phyloP scores from a whole-genome alignment of 2,888 invertebrate species.

The Mesorhabditis sp. region DNA sequence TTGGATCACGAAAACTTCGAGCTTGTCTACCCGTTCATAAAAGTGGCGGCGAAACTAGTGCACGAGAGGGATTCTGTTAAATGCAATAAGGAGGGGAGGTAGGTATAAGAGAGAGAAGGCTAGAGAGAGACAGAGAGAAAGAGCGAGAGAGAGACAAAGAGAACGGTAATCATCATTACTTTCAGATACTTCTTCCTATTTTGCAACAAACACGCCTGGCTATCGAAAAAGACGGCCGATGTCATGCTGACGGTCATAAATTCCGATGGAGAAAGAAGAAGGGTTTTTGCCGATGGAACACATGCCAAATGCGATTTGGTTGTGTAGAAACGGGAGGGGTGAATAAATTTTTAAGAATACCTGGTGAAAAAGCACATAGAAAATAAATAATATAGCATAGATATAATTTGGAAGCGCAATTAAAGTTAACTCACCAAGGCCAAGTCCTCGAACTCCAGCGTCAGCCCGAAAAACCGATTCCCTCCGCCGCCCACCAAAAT shows the following conservation, averaged over 20 bases:
- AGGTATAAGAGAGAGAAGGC: not conserved
- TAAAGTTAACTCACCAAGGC: conserved; percentile 16
- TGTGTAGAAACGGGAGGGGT: conserved; percentile 1
- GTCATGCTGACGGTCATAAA: conserved; percentile 37
- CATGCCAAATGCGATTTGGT: conserved; percentile 15
- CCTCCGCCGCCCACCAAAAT: conserved; percentile 11
- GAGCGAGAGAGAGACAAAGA: not conserved
- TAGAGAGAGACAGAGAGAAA: not conserved
- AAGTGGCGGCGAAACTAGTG: conserved; percentile 52
- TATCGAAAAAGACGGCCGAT: conserved; percentile 33
- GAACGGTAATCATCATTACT: not conserved
- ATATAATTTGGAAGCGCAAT: too few relatives aligned
- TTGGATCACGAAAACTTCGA: conserved; percentile 45
- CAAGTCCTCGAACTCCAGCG: conserved; percentile 11
- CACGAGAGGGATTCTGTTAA: conserved; percentile 49
- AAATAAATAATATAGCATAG: too few relatives aligned
- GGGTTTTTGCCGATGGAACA: conserved; percentile 39
- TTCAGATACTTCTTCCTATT: conserved; percentile 46
- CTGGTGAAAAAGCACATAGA: too few relatives aligned
- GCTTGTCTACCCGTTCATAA: conserved; percentile 55
- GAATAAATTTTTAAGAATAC: not conserved
- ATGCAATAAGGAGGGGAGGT: conserved; percentile 39
- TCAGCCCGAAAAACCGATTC: conserved; percentile 16
- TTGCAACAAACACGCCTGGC: conserved; percentile 54
- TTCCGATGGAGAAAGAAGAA: conserved; percentile 21